Percentiles rank a stretch among this genome's conserved stretches.
These are phyloP conservation scores for Brachirus orientalis DNA, from an alignment of 2,113 vertebrate species.

Conservation along the genomic window DNA sequence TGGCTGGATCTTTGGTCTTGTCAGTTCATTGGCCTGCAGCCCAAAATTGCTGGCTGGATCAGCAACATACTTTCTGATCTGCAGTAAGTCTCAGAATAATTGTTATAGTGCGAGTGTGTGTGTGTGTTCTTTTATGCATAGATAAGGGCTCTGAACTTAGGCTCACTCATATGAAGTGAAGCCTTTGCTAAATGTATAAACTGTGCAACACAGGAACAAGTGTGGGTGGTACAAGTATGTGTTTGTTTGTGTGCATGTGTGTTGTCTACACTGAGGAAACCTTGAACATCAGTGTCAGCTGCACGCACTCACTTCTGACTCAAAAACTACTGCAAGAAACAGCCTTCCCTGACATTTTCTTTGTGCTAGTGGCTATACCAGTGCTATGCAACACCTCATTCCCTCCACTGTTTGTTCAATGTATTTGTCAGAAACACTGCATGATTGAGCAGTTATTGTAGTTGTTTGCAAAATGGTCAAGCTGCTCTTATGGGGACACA, in stretches of 20 bases:
- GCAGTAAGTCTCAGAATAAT: slow-evolving; percentile 76
- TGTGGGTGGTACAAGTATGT: background rate
- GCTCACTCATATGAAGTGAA: background rate
- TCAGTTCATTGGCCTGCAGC: slow-evolving; percentile 80
- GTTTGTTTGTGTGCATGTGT: background rate
- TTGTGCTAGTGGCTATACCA: background rate
- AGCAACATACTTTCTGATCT: slow-evolving; percentile 80
- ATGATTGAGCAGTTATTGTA: too few species aligned
- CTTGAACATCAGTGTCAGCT: background rate
- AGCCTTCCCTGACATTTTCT: too few species aligned
- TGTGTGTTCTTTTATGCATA: background rate
- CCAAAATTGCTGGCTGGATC: slow-evolving; percentile 72
- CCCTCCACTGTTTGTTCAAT: too few species aligned
- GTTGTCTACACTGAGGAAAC: background rate
- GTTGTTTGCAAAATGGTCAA: too few species aligned
- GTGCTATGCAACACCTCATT: background rate
- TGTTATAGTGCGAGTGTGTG: background rate
- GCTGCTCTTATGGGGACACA: too few species aligned
- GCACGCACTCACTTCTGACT: background rate
- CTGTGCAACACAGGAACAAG: background rate
- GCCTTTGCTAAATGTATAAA: background rate
- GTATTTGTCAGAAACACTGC: too few species aligned
- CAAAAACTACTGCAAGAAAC: background rate
- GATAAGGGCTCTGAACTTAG: background rate
- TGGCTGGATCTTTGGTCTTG: slow-evolving; percentile 82